Percentiles rank a stretch among this genome's conserved stretches.
Conservation (phyloP, 2,113 vertebrate species). For the Centropus bengalensis region DNA sequence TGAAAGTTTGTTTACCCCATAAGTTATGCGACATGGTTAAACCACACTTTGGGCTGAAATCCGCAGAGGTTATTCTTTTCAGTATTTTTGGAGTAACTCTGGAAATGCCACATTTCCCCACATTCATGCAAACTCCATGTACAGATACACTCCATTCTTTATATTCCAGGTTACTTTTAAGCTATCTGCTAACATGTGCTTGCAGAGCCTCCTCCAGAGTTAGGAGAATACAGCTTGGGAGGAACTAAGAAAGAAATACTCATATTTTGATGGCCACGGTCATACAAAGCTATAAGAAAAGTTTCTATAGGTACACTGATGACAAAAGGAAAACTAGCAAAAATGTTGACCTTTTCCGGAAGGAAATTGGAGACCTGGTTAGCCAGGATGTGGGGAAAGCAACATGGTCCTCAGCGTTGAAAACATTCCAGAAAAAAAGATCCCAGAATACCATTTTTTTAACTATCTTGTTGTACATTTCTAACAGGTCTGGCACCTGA, state of each 20-base stretch:
- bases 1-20: conserved; percentile 69
- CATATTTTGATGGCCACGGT: too few relatives aligned
- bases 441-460: background rate
- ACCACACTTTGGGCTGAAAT: conserved; percentile 6
- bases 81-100: background rate
- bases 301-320: too few relatives aligned
- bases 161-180: background rate
- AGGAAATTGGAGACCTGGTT: too few relatives aligned
- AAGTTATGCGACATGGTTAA: conserved; percentile 62
- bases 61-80: background rate
- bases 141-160: background rate
- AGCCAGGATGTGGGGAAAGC: too few relatives aligned
- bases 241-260: background rate
- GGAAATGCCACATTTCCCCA: background rate
- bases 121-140: rapidly evolving
- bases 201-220: background rate
- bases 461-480: background rate
- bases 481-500: background rate
- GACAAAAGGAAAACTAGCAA: too few relatives aligned
- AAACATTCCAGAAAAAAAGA: background rate
- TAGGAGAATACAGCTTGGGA: background rate
- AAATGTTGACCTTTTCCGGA: too few relatives aligned
- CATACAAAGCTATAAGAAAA: too few relatives aligned
- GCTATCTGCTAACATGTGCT: background rate
- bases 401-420: background rate